phyloP scores from a whole-genome alignment of 2,888 invertebrate genomes.

The Siphlonurus alternatus region DNA sequence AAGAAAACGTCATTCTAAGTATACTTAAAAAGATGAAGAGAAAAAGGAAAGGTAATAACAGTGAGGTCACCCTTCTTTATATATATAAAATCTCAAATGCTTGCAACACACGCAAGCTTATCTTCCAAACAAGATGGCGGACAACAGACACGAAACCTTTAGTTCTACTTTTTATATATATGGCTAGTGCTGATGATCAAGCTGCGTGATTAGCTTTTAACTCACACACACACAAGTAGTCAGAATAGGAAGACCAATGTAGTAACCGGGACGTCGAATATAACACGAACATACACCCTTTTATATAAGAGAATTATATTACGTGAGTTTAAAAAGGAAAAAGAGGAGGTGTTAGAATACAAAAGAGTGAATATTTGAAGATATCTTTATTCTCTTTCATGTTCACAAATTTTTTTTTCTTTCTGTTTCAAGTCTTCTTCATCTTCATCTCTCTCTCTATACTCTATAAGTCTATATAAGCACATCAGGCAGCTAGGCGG shows the following conservation, averaged over 20 bases:
- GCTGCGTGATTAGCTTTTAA: neutral
- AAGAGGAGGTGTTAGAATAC: neutral
- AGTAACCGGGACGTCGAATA: neutral
- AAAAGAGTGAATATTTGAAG: neutral
- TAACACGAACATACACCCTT: neutral
- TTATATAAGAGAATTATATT: neutral
- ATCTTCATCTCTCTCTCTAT: neutral
- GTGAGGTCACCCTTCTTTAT: neutral
- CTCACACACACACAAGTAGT: neutral
- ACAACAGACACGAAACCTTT: neutral
- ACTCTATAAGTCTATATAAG: neutral
- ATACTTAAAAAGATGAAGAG: neutral
- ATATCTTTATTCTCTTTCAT: neutral
- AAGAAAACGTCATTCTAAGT: neutral
- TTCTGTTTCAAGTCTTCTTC: neutral
- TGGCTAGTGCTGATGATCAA: neutral
- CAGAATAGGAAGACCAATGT: neutral
- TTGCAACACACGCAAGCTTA: neutral
- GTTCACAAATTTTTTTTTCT: neutral
- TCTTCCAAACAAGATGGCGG: neutral
- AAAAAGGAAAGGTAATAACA: neutral
- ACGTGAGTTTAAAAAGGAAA: neutral
- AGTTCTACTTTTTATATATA: neutral
- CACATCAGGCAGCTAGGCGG: no score
- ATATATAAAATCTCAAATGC: no score